Evolutionary conservation across 2,888 invertebrate species (phyloP).

Genomic region (Spodoptera littoralis): DNA sequence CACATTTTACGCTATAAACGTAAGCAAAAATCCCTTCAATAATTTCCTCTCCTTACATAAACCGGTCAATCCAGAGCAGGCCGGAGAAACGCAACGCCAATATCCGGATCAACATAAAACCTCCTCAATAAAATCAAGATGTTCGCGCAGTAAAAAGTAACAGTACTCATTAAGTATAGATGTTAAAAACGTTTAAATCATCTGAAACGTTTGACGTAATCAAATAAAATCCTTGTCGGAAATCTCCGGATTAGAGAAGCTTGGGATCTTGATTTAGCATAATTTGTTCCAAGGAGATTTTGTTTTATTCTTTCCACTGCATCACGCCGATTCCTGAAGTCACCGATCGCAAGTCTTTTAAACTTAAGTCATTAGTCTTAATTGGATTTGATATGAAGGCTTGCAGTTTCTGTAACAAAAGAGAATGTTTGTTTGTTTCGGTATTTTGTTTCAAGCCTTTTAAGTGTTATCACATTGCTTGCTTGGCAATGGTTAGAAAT

Average conservation of each 20-base stretch:
- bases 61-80: too few relatives aligned
- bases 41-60: too few relatives aligned
- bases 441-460: too few relatives aligned
- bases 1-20: too few relatives aligned
- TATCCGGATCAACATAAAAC: constrained; percentile 33
- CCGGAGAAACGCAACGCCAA: constrained; percentile 5
- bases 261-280: constrained; percentile 70
- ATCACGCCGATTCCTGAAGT: constrained; percentile 61
- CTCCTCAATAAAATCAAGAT: constrained; percentile 34
- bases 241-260: constrained; percentile 63
- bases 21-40: neutral
- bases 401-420: too few relatives aligned
- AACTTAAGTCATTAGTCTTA: constrained; percentile 73
- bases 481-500: too few relatives aligned
- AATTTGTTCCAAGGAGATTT: constrained; percentile 70
- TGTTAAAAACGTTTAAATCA: constrained; percentile 66
- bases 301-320: constrained; percentile 66
- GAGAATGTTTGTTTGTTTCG: constrained; percentile 15
- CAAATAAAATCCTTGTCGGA: constrained; percentile 72
- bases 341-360: constrained; percentile 70
- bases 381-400: constrained; percentile 66
- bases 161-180: constrained; percentile 55
- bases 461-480: too few relatives aligned
- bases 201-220: constrained; percentile 68
- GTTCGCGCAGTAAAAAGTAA: constrained; percentile 44